Conservation (phyloP, 2,888 invertebrate species). For the Drosophila mayaguana region DNA sequence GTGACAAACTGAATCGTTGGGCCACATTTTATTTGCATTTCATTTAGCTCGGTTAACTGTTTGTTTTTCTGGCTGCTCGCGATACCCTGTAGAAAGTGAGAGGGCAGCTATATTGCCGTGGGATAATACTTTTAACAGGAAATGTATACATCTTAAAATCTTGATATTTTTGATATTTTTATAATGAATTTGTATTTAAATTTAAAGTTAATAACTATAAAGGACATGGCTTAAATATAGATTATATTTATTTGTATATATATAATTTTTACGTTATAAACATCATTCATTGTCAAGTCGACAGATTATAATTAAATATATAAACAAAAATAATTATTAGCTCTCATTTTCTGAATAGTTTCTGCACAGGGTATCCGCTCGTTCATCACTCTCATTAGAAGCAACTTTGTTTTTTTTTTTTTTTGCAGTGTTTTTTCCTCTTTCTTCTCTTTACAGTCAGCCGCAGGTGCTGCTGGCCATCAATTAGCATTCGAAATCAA, state of each 20-base stretch:
- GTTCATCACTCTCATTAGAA: neutral
- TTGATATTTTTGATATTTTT: too few species aligned
- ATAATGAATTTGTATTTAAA: too few species aligned
- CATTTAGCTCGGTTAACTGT: conserved; percentile 57
- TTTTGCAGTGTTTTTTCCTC: conserved; percentile 11
- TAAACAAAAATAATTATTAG: neutral
- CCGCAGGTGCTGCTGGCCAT: conserved; percentile 45
- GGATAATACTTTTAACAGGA: too few species aligned
- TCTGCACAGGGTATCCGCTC: neutral
- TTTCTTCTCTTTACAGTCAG: conserved; percentile 8
- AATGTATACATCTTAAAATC: too few species aligned
- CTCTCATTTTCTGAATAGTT: too few species aligned
- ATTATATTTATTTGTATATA: too few species aligned
- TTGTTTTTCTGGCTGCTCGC: conserved; percentile 11
- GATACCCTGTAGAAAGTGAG: neutral
- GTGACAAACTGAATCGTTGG: conserved; percentile 55
- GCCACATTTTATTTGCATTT: conserved; percentile 73
- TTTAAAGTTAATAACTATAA: too few species aligned
- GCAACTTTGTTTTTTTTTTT: conserved; percentile 2
- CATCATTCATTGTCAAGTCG: too few species aligned
- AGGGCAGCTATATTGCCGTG: too few species aligned
- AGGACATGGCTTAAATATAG: too few species aligned
- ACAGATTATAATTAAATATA: too few species aligned
- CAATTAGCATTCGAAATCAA: conserved; percentile 73
- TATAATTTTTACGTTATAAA: too few species aligned